Evolutionary conservation across 2,888 invertebrate genomes (phyloP).

Genomic region (Oscheius onirici): DNA sequence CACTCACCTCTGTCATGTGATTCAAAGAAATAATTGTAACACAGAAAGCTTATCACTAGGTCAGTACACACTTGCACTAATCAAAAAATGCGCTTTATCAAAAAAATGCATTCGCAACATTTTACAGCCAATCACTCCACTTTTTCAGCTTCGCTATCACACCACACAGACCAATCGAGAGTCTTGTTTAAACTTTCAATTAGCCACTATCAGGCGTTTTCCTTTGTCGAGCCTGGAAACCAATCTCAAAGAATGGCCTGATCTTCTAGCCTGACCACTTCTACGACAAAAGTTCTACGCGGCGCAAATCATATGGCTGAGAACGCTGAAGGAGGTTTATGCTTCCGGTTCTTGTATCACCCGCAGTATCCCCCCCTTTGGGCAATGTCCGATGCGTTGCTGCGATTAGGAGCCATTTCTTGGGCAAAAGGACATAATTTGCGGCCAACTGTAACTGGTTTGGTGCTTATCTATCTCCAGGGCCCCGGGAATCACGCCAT

Average conservation of each 20-base stretch:
- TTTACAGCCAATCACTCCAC: conserved; percentile 25
- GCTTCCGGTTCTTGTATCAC: conserved; percentile 26
- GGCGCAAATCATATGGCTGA: background rate
- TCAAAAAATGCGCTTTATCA: too few species aligned
- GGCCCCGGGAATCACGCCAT: conserved; percentile 26
- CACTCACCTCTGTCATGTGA: too few species aligned
- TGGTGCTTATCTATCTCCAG: background rate
- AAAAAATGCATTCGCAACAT: background rate
- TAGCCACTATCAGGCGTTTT: too few species aligned
- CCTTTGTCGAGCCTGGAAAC: too few species aligned
- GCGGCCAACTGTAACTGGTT: conserved; percentile 7
- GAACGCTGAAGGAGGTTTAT: background rate
- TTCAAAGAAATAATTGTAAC: background rate
- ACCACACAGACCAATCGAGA: background rate
- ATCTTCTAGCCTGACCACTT: conserved; percentile 4
- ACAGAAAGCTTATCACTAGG: too few species aligned
- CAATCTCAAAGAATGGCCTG: background rate
- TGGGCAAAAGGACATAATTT: background rate
- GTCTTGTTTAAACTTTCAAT: too few species aligned
- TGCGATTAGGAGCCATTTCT: conserved; percentile 19
- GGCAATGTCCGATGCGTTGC: conserved; percentile 12
- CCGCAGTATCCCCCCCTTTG: too few species aligned
- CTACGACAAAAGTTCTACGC: background rate
- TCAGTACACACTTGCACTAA: too few species aligned
- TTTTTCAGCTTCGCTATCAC: background rate